phyloP scores from a whole-genome alignment of 2,113 vertebrate genomes.

The Monopterus albus region DNA sequence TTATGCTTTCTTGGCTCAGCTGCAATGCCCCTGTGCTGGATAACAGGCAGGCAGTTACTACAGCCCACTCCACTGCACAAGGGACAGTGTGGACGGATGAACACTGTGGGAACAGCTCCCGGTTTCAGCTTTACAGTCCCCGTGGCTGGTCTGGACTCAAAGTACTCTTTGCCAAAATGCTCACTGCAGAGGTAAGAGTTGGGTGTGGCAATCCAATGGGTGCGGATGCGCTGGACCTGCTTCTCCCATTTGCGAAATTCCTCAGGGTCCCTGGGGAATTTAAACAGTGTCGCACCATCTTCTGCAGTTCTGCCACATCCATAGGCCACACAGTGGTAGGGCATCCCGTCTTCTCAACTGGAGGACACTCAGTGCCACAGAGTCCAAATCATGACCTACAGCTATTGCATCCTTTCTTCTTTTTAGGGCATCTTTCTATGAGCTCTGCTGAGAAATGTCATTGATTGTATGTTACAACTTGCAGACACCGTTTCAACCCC shows the following conservation, averaged over 20 bases:
- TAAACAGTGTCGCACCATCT: constrained; percentile 76
- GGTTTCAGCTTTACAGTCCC: constrained; percentile 65
- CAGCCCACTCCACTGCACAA: constrained; percentile 67
- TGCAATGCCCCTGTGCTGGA: constrained; percentile 38
- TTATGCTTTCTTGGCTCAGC: constrained; percentile 25
- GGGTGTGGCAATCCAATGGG: constrained; percentile 72
- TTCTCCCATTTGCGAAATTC: constrained; percentile 83
- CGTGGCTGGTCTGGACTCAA: constrained; percentile 63
- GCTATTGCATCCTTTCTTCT: neutral
- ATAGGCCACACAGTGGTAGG: constrained; percentile 79
- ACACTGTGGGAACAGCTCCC: constrained; percentile 80
- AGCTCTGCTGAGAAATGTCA: constrained; percentile 21
- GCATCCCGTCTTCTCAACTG: constrained; percentile 64
- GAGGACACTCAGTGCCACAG: neutral
- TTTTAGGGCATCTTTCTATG: neutral
- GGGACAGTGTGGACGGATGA: constrained; percentile 72
- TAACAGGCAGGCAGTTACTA: constrained; percentile 56
- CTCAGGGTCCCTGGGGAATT: constrained; percentile 79
- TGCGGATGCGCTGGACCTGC: constrained; percentile 80
- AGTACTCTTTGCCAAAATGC: constrained; percentile 83
- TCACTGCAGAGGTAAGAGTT: constrained; percentile 80
- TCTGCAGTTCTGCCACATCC: constrained; percentile 79
- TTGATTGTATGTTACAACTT: neutral
- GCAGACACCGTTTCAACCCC: neutral
- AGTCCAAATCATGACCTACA: neutral